Conservation (phyloP, 2,888 invertebrate species). For the Leucozona laternaria region DNA sequence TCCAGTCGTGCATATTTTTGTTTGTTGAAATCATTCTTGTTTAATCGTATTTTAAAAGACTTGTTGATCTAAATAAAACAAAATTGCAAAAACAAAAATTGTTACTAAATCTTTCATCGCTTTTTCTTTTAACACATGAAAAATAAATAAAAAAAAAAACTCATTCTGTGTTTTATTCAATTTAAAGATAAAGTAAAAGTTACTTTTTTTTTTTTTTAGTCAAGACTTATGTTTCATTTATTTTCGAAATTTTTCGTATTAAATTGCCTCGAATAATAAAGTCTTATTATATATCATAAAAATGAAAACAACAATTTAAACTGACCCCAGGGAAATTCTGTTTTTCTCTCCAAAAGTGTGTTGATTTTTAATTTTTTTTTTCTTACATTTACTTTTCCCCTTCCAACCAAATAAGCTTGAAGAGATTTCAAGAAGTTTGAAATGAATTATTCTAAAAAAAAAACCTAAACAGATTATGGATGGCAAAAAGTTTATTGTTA, state of each 20-base stretch:
- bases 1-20: no score
- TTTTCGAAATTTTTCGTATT: not conserved
- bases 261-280: not conserved
- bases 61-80: no score
- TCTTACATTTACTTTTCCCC: not conserved
- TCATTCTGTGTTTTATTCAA: no score
- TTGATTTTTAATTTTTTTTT: not conserved
- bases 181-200: no score
- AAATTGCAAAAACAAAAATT: no score
- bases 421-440: constrained; percentile 1
- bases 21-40: no score
- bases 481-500: not conserved
- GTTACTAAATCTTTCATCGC: no score
- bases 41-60: no score
- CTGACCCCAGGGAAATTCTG: constrained; percentile 1
- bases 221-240: not conserved
- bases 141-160: no score
- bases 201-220: not conserved
- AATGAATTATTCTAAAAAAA: not conserved
- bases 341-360: not conserved
- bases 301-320: constrained; percentile 13
- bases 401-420: not conserved
- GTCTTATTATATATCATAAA: not conserved
- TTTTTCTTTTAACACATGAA: no score
- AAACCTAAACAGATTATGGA: not conserved